A percentile compares a stretch with the other conserved stretches of the same genome.
These are phyloP conservation scores for Picathartes gymnocephalus DNA, from an alignment of 2,113 vertebrate species.

Conservation along the genomic window DNA sequence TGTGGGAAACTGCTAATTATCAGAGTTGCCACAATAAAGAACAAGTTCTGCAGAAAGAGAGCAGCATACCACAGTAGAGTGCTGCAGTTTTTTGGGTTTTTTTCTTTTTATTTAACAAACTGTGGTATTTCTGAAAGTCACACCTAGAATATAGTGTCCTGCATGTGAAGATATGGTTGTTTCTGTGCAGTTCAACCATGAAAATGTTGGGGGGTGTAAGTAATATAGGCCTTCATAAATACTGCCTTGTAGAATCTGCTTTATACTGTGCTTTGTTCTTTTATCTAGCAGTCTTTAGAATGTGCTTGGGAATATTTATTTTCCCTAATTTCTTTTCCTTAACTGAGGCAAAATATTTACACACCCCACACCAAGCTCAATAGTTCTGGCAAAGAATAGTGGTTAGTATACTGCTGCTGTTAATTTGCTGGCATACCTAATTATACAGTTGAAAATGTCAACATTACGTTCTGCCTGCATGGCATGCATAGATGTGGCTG, in stretches of 20 bases:
- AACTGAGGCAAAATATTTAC: background rate
- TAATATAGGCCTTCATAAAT: background rate
- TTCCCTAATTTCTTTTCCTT: background rate
- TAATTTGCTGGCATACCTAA: background rate
- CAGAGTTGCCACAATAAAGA: background rate
- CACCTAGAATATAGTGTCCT: background rate
- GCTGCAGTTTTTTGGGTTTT: background rate
- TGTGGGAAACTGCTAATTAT: background rate
- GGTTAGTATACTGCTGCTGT: background rate
- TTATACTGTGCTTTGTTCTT: background rate
- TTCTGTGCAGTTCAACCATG: background rate
- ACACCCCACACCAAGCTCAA: background rate
- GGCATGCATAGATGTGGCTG: background rate
- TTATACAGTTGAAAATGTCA: background rate
- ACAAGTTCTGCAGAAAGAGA: background rate
- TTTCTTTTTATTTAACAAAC: background rate
- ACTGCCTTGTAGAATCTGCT: background rate
- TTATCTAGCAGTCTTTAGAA: background rate
- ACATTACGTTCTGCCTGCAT: background rate
- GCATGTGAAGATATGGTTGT: background rate
- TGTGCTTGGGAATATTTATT: background rate
- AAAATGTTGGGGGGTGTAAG: background rate
- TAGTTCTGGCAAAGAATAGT: background rate
- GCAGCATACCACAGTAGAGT: background rate
- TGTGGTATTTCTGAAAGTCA: background rate